phyloP scores from a whole-genome alignment of 2,113 vertebrate genomes.

The Verasper variegatus region DNA sequence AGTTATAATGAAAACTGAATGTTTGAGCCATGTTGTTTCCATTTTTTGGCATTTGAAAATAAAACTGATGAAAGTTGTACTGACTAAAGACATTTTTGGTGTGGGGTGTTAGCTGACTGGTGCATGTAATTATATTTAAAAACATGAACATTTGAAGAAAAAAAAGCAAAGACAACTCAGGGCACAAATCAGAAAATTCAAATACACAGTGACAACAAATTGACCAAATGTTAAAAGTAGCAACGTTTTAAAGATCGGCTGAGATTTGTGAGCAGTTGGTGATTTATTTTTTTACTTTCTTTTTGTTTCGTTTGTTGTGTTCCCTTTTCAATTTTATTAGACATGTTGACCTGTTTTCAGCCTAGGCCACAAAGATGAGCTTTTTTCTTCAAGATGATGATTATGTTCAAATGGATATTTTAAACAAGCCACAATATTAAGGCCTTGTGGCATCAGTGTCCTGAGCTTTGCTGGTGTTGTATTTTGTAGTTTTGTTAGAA shows the following conservation, averaged over 20 bases:
- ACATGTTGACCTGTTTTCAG: neutral
- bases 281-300: too few species aligned
- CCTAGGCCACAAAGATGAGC: too few species aligned
- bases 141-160: neutral
- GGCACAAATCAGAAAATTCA: neutral
- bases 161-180: neutral
- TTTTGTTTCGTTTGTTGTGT: neutral
- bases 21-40: conserved; percentile 67
- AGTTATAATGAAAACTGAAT: conserved; percentile 71
- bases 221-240: too few species aligned
- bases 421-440: neutral
- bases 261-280: neutral
- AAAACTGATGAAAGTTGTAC: conserved; percentile 40
- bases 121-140: neutral
- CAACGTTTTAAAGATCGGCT: neutral
- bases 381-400: neutral
- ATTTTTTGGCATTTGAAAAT: conserved; percentile 65
- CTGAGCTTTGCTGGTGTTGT: neutral
- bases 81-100: too few species aligned
- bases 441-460: neutral
- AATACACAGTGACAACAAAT: neutral
- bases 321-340: neutral
- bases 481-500: conserved; percentile 19
- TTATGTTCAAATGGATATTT: neutral
- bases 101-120: too few species aligned